These are phyloP conservation scores for Melanerpes formicivorus DNA, from an alignment of 2,113 vertebrate genomes.

Conservation along the genomic window DNA sequence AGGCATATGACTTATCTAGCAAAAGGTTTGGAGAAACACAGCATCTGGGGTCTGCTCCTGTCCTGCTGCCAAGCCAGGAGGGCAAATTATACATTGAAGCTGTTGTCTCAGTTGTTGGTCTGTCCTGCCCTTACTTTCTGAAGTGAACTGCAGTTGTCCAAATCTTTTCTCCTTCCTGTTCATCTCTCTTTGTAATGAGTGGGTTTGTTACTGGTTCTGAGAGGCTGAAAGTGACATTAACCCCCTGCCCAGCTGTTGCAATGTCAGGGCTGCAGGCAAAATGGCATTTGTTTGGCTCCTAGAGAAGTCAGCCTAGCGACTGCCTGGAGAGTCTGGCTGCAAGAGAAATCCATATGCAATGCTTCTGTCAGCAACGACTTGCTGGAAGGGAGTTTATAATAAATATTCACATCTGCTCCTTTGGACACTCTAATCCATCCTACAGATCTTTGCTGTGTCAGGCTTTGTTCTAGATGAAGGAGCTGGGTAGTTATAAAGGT, in stretches of 20 bases:
- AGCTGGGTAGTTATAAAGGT: slow-evolving; percentile 69
- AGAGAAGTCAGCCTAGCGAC: slow-evolving; percentile 41
- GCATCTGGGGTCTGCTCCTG: not conserved
- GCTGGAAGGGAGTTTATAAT: slow-evolving; percentile 71
- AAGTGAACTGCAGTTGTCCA: not conserved
- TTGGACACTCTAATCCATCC: slow-evolving; percentile 82
- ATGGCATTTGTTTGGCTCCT: slow-evolving; percentile 57
- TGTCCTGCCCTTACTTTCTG: not conserved
- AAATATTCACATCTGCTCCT: slow-evolving; percentile 81
- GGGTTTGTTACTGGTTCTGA: slow-evolving; percentile 3
- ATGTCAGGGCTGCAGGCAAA: slow-evolving; percentile 5
- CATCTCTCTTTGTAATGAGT: not conserved
- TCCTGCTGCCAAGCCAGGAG: not conserved
- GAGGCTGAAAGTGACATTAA: slow-evolving; percentile 32
- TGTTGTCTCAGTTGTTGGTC: not conserved
- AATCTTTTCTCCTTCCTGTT: not conserved
- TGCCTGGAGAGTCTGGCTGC: slow-evolving; percentile 47
- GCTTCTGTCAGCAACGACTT: slow-evolving; percentile 76
- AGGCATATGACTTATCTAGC: not conserved
- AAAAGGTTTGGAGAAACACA: not conserved
- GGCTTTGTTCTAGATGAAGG: slow-evolving; percentile 80
- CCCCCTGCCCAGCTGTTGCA: not conserved
- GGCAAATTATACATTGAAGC: not conserved
- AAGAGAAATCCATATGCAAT: slow-evolving; percentile 68
- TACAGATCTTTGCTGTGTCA: slow-evolving; percentile 80